Conservation (phyloP, 2,113 vertebrate species). For the Vanacampus margaritifer region DNA sequence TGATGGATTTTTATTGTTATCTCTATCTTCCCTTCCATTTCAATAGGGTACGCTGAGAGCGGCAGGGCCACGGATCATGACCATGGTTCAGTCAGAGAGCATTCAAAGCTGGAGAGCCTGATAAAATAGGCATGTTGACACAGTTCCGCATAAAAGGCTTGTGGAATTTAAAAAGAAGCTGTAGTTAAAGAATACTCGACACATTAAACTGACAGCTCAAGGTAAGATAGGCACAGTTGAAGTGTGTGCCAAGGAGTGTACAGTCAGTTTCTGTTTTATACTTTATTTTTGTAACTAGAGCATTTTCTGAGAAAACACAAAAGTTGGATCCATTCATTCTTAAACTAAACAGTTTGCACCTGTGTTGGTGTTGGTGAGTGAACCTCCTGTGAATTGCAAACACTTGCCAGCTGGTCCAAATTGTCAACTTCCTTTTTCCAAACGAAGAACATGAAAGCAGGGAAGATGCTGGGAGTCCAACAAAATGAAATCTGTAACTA, state of each 20-base stretch:
- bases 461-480: background rate
- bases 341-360: background rate
- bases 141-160: conserved; percentile 35
- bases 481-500: background rate
- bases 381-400: background rate
- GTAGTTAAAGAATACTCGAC: conserved; percentile 21
- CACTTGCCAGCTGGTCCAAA: background rate
- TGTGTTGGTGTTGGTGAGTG: background rate
- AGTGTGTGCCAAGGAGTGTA: background rate
- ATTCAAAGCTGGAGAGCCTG: conserved; percentile 39
- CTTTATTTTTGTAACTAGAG: background rate
- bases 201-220: conserved; percentile 35
- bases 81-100: conserved; percentile 36
- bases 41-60: conserved; percentile 29
- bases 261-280: background rate
- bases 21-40: background rate
- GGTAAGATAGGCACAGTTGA: conserved; percentile 24
- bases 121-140: conserved; percentile 33
- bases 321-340: background rate
- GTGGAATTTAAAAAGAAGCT: conserved; percentile 49
- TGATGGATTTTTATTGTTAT: too few relatives aligned
- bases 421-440: background rate
- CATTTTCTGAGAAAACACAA: background rate
- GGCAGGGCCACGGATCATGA: conserved; percentile 41
- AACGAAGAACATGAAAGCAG: background rate